Evolutionary conservation across 2,113 vertebrate species (phyloP), one percentile per base, ranked within the genome.

Genomic region (Dinomys branickii): DNA sequence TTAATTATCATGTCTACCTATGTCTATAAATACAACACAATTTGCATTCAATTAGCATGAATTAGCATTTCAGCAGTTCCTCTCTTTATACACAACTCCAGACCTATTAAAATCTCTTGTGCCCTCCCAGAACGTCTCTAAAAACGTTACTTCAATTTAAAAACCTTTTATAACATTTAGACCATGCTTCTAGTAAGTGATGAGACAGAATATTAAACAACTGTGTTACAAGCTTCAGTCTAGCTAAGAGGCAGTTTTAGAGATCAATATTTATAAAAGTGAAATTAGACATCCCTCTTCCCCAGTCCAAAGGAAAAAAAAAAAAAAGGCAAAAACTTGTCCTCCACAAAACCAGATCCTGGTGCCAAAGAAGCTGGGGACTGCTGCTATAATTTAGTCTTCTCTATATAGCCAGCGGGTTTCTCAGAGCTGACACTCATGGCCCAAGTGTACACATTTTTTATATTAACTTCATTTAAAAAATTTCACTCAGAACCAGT

Each of bases 21-120:
- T 71, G 28, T 90, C 92, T 94, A 82, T 91, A 95, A 96, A 90
- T 71, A 89, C 38, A 96, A 81, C 4, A 94, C 87, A 94, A 87
- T 59, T 52, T 88, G 33, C 91, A 59, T 86, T 71, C 82, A 90
- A 91, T 85, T 96, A 71, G 84, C 95, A 91, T 85, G 6, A 78
- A 91, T 91, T 96, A 94, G 38, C 80, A 94, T 89, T 93, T 90
- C 87, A 94, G 81, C 17, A 95, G 65, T 50, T 83, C n/a, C 22
- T 97, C 52, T 81, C 71, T 94, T 61, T 91, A 71, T 87, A 93
- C 65, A 96, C 84, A 75, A 78, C 47, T 91, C 84, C 78, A 94
- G 58, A 93, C 50, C n/a, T 26, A 95, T 78, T 85, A 91, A 91
- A 94, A 93, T 73, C 73, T 84, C 71, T 94, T 94, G 92, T 81